Base-by-base conservation (phyloP, 1,140 invertebrate genomes). In the Pinna nobilis region DNA sequence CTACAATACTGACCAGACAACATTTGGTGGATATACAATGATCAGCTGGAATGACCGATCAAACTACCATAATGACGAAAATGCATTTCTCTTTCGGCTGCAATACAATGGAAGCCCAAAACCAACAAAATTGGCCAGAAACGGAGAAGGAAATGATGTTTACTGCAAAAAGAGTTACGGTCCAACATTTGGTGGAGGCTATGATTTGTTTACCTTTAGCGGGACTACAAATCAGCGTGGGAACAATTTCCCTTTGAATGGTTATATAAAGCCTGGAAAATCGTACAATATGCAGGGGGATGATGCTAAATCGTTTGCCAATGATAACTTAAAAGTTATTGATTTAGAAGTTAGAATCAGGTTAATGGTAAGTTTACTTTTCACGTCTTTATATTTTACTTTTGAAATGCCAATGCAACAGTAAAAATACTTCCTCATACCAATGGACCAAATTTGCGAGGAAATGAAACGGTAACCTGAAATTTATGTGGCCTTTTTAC, bases 21-120 rank as follows among this genome's bases (percentile, higher is more conserved):
- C 78, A 6, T 77, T 66, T 64, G 78, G 78, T 11, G 78, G 78
- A 0, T 80, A 77, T 50, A 75, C 78, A 13, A 44, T 69, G 0
- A 23, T 60, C 35, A 55, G 44, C 55, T 80, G 78, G 78, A 77
- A 50, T 25, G 50, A 35, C 33, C 25, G 35, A 32, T 41, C 39
- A 3, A 47, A 13, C 13, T 70, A 75, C 35, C 28, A 55, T 6
- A 25, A 9, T 18, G 78, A 80, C 61, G 28, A 25, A 18, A 69
- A 60, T 23, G 71, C 78, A 9, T 80, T 80, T 37, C 44, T 80
- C 20, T 80, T 80, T 37, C 15, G 30, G 6, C 47, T 77, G n/a
- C 30, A 60, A 20, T 39, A 50, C 20, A 70, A 50, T 7, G 47
- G 64, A 50, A 57, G 20, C 3, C 28, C 1, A 3, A 15, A 47